Base-by-base conservation (phyloP, 2,797 vertebrate genomes). In the Dryobates pubescens region DNA sequence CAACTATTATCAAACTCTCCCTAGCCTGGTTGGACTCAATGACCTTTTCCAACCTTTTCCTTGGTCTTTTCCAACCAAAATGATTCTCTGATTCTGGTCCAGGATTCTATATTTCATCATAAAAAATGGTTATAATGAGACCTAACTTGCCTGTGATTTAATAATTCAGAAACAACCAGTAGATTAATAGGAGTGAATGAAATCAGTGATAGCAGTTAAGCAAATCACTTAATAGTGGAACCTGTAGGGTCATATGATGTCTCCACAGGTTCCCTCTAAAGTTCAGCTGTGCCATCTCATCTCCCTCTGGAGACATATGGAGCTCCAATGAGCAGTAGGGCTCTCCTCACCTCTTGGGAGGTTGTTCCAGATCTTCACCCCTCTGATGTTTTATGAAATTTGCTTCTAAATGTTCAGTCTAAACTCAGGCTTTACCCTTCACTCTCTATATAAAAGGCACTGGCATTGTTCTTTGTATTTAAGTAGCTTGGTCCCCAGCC, bases 231-330 rank as follows among this genome's bases (percentile, higher is more conserved):
- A 56, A 27, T 62, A 20, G 10, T 22, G 63, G 38, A 81, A 83
- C 4, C 32, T 61, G 49, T 0, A 57, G 22, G 12, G 12, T 34
- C 15, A 57, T 15, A 18, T 3, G 36, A 34, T 3, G 1, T 47
- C 79, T 38, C 57, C 53, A 16, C 2, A 59, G 41, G 49, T 15
- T 70, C 17, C n/a, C 24, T 14, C 14, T 30, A 63, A 8, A 15
- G 38, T 49, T n/a, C 27, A 27, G n/a, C 23, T 77, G 49, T 38
- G 49, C 18, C 54, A 18, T 30, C 20, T 6, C 38, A 38, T 6
- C 10, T 53, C 5, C 3, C 18, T 12, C 41, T 38, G 43, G 34
- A 75, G 68, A 45, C 6, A 18, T 7, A 56, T 0, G 0, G 61
- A 76, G 27, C 13, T 61, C 34, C 51, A 62, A 24, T 1, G 10